Conservation (phyloP, 2,113 vertebrate species). For the Spea bombifrons region DNA sequence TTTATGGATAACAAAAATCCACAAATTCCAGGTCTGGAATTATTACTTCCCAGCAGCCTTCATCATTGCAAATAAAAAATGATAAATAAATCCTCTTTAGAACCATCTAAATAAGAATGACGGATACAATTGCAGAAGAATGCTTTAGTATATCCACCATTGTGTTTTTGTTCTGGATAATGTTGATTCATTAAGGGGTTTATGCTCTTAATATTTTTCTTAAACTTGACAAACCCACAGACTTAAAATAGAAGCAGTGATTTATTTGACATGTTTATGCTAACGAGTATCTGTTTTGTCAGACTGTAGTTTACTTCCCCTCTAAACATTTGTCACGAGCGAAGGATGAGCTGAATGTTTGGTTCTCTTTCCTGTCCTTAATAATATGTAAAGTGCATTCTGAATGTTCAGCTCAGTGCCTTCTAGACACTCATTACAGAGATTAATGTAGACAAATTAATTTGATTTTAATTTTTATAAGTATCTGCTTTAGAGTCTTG, state of each 20-base stretch:
- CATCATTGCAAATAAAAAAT: no score
- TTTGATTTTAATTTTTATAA: constrained; percentile 48
- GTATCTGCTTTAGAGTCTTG: constrained; percentile 46
- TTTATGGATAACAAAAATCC: no score
- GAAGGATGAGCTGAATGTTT: constrained; percentile 30
- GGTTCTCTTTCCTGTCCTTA: constrained; percentile 36
- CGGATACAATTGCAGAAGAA: no score
- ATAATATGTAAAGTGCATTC: constrained; percentile 49
- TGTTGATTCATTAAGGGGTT: not conserved
- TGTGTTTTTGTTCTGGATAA: not conserved
- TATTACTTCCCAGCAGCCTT: no score
- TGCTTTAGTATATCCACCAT: not conserved
- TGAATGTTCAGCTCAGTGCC: constrained; percentile 43
- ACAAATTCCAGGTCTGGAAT: no score
- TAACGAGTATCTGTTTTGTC: constrained; percentile 44
- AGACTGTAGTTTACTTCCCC: constrained; percentile 35
- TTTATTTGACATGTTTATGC: constrained; percentile 43
- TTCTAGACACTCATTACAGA: constrained; percentile 46
- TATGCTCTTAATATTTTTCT: constrained; percentile 19
- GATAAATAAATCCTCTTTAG: no score
- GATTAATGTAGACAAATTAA: constrained; percentile 49
- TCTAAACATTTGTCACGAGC: constrained; percentile 41
- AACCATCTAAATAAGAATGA: no score
- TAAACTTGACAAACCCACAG: constrained; percentile 22
- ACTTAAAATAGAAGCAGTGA: constrained; percentile 34